These are phyloP conservation scores for Griposia aprilina DNA, from an alignment of 2,888 invertebrate genomes.

Conservation along the genomic window DNA sequence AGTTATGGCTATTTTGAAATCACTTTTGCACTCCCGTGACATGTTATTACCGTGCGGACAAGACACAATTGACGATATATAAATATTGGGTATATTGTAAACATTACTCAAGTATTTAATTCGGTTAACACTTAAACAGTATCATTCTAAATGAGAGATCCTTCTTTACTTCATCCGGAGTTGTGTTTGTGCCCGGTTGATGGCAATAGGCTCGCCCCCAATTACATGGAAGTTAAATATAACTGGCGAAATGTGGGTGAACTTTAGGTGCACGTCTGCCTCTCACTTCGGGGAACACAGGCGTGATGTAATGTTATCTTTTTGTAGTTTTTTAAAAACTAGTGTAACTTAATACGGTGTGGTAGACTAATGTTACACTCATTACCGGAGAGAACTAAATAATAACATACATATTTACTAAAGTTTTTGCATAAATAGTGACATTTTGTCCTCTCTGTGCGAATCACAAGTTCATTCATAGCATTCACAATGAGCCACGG, in stretches of 20 bases:
- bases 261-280: background rate
- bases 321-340: too few relatives aligned
- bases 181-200: background rate
- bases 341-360: constrained; percentile 11
- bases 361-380: constrained; percentile 11
- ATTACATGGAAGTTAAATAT: background rate
- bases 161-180: background rate
- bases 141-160: background rate
- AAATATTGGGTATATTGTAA: constrained; percentile 4
- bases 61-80: background rate
- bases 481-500: constrained; percentile 8
- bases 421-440: background rate
- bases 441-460: background rate
- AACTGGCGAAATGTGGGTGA: background rate
- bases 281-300: background rate
- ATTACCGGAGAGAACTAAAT: background rate
- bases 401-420: background rate
- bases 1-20: constrained; percentile 18
- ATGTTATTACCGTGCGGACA: background rate
- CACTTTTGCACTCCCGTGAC: constrained; percentile 1
- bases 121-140: too few relatives aligned
- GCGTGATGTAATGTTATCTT: background rate
- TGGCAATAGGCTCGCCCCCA: background rate
- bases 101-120: background rate
- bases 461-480: constrained; percentile 17